phyloP scores from a whole-genome alignment of 2,113 vertebrate genomes.

The Toxostoma redivivum region DNA sequence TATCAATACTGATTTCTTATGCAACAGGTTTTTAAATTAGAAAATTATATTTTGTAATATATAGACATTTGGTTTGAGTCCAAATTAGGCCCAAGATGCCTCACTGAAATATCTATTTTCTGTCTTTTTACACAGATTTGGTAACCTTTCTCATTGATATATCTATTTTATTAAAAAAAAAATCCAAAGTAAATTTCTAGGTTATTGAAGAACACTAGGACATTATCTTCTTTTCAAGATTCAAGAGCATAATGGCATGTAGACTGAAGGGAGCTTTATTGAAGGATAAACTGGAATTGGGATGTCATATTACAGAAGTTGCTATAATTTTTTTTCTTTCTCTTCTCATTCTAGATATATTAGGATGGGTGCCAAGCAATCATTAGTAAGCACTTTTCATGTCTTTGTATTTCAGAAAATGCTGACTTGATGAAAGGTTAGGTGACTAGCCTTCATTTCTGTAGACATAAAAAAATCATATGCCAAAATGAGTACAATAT shows the following conservation, averaged over 20 bases:
- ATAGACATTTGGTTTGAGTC: not conserved
- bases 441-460: not conserved
- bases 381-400: not conserved
- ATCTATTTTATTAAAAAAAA: not conserved
- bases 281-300: not conserved
- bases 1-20: not conserved
- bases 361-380: not conserved
- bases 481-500: constrained; percentile 1
- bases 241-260: not conserved
- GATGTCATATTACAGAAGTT: not conserved
- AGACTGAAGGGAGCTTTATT: not conserved
- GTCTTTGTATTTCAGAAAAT: not conserved
- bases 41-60: not conserved
- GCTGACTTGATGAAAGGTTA: not conserved
- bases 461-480: constrained; percentile 2
- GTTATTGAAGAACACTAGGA: not conserved
- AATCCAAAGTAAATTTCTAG: not conserved
- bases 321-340: not conserved
- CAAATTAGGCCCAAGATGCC: not conserved
- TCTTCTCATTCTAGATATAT: not conserved
- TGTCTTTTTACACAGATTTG: not conserved
- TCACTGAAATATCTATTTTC: not conserved
- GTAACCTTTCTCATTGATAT: not conserved
- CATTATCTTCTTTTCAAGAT: not conserved
- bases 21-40: not conserved